phyloP scores from a whole-genome alignment of 2,888 invertebrate genomes.

The Epiblema foenella region DNA sequence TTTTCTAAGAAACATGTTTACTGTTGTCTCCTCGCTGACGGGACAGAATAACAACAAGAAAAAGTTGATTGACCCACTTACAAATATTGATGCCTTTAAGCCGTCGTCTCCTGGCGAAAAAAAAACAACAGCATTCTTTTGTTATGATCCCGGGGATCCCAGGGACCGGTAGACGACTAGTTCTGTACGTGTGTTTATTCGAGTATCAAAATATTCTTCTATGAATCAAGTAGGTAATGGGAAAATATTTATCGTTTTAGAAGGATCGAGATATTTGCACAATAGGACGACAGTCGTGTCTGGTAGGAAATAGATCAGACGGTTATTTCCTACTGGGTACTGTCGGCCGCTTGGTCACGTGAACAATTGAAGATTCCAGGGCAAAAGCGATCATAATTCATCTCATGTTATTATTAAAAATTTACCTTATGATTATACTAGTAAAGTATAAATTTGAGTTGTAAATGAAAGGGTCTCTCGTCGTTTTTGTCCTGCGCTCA shows the following conservation, averaged over 20 bases:
- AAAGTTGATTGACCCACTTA: too few species aligned
- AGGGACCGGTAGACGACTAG: too few species aligned
- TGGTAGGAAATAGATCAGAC: constrained; percentile 47
- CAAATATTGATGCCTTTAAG: too few species aligned
- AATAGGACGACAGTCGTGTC: constrained; percentile 42
- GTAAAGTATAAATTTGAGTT: background rate
- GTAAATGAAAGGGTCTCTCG: background rate
- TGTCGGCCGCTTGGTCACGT: background rate
- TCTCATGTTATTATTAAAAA: background rate
- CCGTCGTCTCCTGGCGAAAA: too few species aligned
- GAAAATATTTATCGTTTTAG: background rate
- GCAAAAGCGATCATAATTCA: background rate
- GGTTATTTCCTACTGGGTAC: constrained; percentile 57
- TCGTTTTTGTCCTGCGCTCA: background rate
- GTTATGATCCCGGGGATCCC: too few species aligned
- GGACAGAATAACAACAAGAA: too few species aligned
- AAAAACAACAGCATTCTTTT: too few species aligned
- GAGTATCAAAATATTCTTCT: too few species aligned
- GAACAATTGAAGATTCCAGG: background rate
- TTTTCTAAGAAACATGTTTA: too few species aligned
- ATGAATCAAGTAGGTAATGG: background rate
- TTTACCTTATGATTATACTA: background rate
- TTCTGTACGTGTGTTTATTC: background rate
- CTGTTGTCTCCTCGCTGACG: too few species aligned
- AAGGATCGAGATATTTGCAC: background rate